These are phyloP conservation scores for Cyprinella venusta DNA, from an alignment of 2,797 vertebrate genomes.

Conservation along the genomic window DNA sequence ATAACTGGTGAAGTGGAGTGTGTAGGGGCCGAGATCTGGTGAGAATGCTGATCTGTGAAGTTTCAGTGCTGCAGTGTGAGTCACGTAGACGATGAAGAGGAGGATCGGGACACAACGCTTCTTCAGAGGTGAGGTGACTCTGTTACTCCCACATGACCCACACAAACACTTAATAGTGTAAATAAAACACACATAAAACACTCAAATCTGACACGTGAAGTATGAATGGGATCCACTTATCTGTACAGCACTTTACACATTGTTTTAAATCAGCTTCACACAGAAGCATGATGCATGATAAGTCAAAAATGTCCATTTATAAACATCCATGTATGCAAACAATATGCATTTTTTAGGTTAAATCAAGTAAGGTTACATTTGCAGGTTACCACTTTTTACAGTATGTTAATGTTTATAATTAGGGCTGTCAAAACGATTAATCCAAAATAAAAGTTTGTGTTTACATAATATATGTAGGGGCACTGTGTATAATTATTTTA, in stretches of 20 bases:
- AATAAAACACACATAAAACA: too few species aligned
- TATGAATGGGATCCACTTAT: not conserved
- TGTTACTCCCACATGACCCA: conserved; percentile 16
- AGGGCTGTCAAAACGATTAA: too few species aligned
- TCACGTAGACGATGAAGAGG: conserved; percentile 53
- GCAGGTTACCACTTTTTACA: too few species aligned
- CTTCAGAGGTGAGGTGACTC: conserved; percentile 23
- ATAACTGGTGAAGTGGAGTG: not conserved
- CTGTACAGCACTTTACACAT: not conserved
- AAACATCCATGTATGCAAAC: not conserved
- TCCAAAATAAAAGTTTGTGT: too few species aligned
- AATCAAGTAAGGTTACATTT: not conserved
- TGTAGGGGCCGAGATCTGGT: conserved; percentile 34
- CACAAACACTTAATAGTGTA: not conserved
- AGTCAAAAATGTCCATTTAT: not conserved
- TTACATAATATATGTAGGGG: too few species aligned
- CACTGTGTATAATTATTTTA: too few species aligned
- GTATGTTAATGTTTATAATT: not conserved
- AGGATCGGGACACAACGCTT: conserved; percentile 27
- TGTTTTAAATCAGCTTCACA: not conserved
- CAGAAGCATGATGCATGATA: not conserved
- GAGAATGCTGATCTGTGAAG: conserved; percentile 52
- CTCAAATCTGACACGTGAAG: not conserved
- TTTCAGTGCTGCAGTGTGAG: conserved; percentile 50
- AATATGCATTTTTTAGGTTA: not conserved